phyloP scores from a whole-genome alignment of 2,888 invertebrate species.

The Prosapia bicincta region DNA sequence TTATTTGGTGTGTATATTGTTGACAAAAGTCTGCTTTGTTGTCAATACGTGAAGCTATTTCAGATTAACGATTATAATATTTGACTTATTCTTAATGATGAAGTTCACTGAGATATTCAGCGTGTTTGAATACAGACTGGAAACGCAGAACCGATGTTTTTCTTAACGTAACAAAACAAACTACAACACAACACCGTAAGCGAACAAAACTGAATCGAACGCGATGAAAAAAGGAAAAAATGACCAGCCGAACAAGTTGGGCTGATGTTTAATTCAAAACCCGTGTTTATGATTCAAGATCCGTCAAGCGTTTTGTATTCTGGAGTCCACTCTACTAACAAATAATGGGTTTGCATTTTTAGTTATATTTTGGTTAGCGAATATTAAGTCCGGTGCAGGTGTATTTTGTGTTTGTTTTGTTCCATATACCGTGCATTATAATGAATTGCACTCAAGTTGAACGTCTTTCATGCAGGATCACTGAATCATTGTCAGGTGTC shows the following conservation, averaged over 20 bases:
- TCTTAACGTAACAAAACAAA: conserved; percentile 1
- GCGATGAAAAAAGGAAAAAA: conserved; percentile 7
- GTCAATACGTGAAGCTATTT: no score
- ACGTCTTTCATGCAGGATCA: no score
- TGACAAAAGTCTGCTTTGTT: no score
- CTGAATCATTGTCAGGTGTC: no score
- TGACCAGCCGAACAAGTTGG: neutral
- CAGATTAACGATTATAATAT: no score
- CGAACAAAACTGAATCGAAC: conserved; percentile 25
- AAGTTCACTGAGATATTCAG: no score
- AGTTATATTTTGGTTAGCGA: neutral
- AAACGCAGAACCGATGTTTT: neutral
- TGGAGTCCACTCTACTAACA: neutral
- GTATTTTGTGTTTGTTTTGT: no score
- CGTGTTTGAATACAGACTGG: no score
- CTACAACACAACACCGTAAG: conserved; percentile 17
- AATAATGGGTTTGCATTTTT: neutral
- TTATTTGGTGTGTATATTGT: no score
- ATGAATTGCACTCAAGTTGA: no score
- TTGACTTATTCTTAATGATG: no score
- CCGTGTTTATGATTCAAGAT: neutral
- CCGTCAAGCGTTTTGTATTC: neutral
- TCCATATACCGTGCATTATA: no score
- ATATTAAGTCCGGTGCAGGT: neutral
- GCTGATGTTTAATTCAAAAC: neutral